Conservation (phyloP, 2,888 invertebrate genomes). For the Philereme transversata region DNA sequence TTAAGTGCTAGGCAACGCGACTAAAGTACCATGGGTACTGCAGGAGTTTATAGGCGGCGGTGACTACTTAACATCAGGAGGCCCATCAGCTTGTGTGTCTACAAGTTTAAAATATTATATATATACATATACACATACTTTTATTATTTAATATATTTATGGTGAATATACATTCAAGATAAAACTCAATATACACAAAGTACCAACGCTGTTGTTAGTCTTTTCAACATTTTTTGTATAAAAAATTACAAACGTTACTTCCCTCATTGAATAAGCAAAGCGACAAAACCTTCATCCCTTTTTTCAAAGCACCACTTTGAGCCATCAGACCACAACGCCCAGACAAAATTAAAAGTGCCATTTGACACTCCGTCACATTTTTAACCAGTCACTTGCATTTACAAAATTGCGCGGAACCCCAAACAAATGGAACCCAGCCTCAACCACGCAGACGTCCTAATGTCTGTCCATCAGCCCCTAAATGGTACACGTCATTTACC, state of each 20-base stretch:
- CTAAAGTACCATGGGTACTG: no score
- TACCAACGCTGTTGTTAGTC: no score
- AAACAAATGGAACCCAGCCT: constrained; percentile 72
- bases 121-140: no score
- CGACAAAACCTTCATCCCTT: constrained; percentile 16
- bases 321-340: constrained; percentile 32
- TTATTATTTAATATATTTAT: no score
- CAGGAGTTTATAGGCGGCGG: no score
- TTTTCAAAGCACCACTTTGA: constrained; percentile 25
- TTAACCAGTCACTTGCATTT: constrained; percentile 70
- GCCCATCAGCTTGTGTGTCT: no score
- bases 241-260: neutral
- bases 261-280: constrained; percentile 8
- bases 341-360: constrained; percentile 46
- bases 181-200: no score
- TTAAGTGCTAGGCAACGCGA: no score
- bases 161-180: no score
- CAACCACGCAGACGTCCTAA: constrained; percentile 78
- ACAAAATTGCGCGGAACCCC: constrained; percentile 72
- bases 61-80: no score
- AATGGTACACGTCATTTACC: constrained; percentile 80
- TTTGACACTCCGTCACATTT: constrained; percentile 69
- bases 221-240: no score
- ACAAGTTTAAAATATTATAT: no score
- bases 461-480: constrained; percentile 79